These are phyloP conservation scores for Typhlichthys subterraneus DNA, from an alignment of 2,797 vertebrate species.

Conservation along the genomic window DNA sequence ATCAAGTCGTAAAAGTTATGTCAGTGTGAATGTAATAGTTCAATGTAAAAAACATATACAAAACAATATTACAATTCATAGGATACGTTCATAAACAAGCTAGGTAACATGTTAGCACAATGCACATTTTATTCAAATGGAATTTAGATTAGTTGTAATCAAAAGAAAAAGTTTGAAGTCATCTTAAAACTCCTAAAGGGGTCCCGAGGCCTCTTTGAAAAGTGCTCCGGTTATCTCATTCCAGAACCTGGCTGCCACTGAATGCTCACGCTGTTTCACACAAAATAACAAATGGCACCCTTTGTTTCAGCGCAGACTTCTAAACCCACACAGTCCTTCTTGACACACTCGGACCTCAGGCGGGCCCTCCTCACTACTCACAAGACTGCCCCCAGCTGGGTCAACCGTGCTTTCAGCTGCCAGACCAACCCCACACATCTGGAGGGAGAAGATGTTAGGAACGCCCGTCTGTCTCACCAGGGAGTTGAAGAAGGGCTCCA, in stretches of 20 bases:
- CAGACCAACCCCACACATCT: conserved; percentile 93
- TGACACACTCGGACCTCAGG: not conserved
- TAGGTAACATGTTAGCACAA: too few species aligned
- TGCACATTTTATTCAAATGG: too few species aligned
- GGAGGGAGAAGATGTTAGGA: conserved; percentile 92
- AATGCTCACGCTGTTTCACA: not conserved
- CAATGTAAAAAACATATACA: not conserved
- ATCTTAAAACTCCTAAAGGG: too few species aligned
- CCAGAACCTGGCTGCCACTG: not conserved
- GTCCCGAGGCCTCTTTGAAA: not conserved
- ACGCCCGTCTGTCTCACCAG: conserved; percentile 87
- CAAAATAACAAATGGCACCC: not conserved
- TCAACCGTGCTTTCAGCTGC: conserved; percentile 75
- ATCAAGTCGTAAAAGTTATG: conserved; percentile 17
- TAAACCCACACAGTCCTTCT: not conserved
- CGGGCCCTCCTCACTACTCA: conserved; percentile 70
- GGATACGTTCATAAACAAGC: not conserved
- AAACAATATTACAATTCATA: not conserved
- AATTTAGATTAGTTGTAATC: too few species aligned
- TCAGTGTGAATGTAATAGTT: not conserved
- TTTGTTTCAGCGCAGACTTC: conserved; percentile 17
- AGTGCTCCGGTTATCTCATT: not conserved
- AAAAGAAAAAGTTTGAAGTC: too few species aligned
- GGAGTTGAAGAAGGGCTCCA: conserved; percentile 95
- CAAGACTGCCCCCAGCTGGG: conserved; percentile 90